Evolutionary conservation across 2,797 vertebrate species (phyloP).

Genomic region (Gymnothorax reevesii): DNA sequence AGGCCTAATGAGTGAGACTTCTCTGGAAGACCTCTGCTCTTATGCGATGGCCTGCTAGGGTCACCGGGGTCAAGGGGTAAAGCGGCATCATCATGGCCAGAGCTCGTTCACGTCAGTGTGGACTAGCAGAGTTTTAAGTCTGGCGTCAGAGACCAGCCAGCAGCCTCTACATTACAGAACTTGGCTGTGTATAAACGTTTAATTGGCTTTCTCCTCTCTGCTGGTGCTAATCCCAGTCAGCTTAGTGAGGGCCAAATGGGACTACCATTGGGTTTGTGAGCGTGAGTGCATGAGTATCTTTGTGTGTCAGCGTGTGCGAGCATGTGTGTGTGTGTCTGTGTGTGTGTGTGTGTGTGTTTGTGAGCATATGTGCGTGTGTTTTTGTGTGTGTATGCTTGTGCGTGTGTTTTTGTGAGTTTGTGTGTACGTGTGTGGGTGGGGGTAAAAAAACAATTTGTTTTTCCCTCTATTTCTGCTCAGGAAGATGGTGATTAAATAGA

Average conservation of each 20-base stretch:
- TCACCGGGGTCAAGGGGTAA: conserved; percentile 24
- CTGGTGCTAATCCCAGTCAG: conserved; percentile 59
- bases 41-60: too few relatives aligned
- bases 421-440: conserved; percentile 52
- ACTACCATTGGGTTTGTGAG: conserved; percentile 57
- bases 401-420: too few relatives aligned
- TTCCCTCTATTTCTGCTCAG: not conserved
- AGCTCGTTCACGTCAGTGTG: conserved; percentile 42
- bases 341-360: conserved; percentile 41
- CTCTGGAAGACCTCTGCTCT: too few relatives aligned
- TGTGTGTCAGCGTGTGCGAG: too few relatives aligned
- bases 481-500: not conserved
- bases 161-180: conserved; percentile 51
- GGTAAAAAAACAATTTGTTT: conserved; percentile 48
- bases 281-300: conserved; percentile 39
- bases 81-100: conserved; percentile 45
- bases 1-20: too few relatives aligned
- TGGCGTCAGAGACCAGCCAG: conserved; percentile 53
- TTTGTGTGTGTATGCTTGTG: conserved; percentile 41
- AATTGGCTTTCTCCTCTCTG: conserved; percentile 58
- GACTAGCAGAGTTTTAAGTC: conserved; percentile 47
- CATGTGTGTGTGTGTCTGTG: conserved; percentile 39
- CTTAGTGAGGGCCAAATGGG: conserved; percentile 52
- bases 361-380: conserved; percentile 55
- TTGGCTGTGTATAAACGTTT: conserved; percentile 64